phyloP scores from a whole-genome alignment of 2,113 vertebrate genomes.

The Passer montanus region DNA sequence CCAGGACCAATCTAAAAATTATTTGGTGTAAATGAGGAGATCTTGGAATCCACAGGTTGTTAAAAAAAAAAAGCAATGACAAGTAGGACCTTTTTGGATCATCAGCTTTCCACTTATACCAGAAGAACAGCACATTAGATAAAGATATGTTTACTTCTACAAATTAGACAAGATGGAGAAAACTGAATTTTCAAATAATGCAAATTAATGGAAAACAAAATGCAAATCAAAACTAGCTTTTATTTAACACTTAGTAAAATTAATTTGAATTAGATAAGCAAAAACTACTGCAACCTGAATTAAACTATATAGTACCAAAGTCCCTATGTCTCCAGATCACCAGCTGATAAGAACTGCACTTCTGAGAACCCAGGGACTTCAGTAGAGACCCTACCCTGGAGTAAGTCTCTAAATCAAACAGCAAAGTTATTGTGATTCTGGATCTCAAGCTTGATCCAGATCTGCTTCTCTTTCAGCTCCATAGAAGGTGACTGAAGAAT shows the following conservation, averaged over 20 bases:
- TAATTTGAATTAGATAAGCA: not conserved
- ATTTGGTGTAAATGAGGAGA: not conserved
- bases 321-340: not conserved
- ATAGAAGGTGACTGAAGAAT: not conserved
- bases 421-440: not conserved
- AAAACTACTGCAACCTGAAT: not conserved
- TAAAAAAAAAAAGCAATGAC: not conserved
- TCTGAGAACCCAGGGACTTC: not conserved
- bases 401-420: not conserved
- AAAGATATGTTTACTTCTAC: not conserved
- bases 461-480: not conserved
- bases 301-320: not conserved
- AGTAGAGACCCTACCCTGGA: not conserved
- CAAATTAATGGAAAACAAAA: not conserved
- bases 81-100: not conserved
- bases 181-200: not conserved
- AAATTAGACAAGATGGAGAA: not conserved
- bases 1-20: not conserved
- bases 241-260: not conserved
- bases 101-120: not conserved
- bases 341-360: not conserved
- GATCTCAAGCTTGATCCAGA: not conserved
- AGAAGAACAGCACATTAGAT: not conserved
- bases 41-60: not conserved
- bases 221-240: not conserved